These are phyloP conservation scores for Oreohelix idahoensis DNA, from an alignment of 1,140 invertebrate species.

Conservation along the genomic window DNA sequence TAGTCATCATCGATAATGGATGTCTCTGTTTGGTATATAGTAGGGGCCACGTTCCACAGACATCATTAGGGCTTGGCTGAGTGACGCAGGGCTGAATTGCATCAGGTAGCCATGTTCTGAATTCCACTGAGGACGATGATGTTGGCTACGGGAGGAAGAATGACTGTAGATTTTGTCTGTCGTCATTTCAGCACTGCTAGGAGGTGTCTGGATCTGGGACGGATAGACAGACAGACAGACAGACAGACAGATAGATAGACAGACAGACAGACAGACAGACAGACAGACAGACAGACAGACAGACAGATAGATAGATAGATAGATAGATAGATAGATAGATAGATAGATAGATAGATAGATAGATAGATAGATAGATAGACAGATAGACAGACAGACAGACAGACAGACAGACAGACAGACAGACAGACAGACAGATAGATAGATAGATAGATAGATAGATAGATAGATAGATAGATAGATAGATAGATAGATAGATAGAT, in stretches of 20 bases:
- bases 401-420: not conserved
- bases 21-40: no score
- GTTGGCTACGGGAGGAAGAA: no score
- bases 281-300: slow-evolving; percentile 5
- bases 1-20: no score
- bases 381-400: not conserved
- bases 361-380: not conserved
- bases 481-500: not conserved
- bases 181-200: no score
- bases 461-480: not conserved
- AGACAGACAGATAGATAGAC: slow-evolving; percentile 23
- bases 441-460: not conserved
- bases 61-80: no score
- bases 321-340: not conserved
- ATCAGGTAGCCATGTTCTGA: no score
- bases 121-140: no score
- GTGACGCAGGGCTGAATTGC: no score
- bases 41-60: no score
- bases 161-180: no score
- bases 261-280: slow-evolving; percentile 29
- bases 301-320: not conserved
- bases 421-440: not conserved
- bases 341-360: not conserved
- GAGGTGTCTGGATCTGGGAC: no score
- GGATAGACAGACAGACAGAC: slow-evolving; percentile 24